A percentile compares a stretch with the other conserved stretches of the same genome.
phyloP scores from a whole-genome alignment of 2,797 vertebrate species.

The Pteropus rufus region DNA sequence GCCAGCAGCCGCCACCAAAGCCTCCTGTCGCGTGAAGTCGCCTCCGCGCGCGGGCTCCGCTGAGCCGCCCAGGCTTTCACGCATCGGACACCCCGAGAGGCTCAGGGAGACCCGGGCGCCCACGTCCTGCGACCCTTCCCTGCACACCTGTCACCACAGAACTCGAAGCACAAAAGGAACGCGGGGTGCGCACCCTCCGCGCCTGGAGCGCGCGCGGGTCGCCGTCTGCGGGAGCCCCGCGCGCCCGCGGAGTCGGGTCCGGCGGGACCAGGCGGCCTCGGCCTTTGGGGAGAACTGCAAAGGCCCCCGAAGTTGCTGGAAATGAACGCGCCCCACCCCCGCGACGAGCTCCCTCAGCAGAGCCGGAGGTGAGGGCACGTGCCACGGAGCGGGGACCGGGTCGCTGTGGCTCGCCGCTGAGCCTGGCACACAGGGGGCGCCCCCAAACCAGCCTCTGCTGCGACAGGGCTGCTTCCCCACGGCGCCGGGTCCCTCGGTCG shows the following conservation, averaged over 20 bases:
- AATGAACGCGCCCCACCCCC: not conserved
- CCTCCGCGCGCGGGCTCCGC: not conserved
- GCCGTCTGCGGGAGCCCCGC: not conserved
- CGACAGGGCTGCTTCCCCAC: not conserved
- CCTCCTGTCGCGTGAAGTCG: not conserved
- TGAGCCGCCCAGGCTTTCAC: not conserved
- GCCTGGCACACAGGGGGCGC: not conserved
- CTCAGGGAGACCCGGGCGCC: not conserved
- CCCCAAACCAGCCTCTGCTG: not conserved
- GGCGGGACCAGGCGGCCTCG: not conserved
- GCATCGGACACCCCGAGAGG: not conserved
- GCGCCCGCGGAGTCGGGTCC: not conserved
- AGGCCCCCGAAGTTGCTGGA: slow-evolving; percentile 3
- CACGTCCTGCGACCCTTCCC: not conserved
- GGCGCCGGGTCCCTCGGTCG: not conserved
- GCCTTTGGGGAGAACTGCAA: not conserved
- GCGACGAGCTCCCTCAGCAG: not conserved
- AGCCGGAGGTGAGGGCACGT: not conserved
- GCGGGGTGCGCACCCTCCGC: not conserved
- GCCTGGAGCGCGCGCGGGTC: not conserved
- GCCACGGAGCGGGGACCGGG: not conserved
- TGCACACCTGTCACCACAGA: not conserved
- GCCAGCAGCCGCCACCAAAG: not conserved
- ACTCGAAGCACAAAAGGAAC: not conserved
- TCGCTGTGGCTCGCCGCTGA: fast-evolving